These are phyloP conservation scores for Selene dorsalis DNA, from an alignment of 2,797 vertebrate genomes.

Conservation along the genomic window DNA sequence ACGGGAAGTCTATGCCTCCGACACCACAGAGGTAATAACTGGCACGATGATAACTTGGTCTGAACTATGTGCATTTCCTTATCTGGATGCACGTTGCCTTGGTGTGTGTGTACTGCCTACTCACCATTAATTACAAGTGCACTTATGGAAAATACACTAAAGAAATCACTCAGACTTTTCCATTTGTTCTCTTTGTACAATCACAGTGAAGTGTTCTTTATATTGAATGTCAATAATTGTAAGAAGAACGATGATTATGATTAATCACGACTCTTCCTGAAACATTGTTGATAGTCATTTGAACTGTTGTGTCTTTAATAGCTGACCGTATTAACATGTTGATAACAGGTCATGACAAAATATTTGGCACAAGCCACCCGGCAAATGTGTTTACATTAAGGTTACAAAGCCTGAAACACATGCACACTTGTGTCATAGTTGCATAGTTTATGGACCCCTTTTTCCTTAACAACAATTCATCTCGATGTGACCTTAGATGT, in stretches of 20 bases:
- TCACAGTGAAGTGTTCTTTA: slow-evolving; percentile 42
- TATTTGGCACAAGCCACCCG: slow-evolving; percentile 34
- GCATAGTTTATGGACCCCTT: slow-evolving; percentile 33
- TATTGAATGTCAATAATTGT: slow-evolving; percentile 41
- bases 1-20: slow-evolving; percentile 12
- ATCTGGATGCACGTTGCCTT: slow-evolving; percentile 52
- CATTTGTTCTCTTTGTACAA: slow-evolving; percentile 38
- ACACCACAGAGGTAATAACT: slow-evolving; percentile 63
- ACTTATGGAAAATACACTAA: slow-evolving; percentile 32
- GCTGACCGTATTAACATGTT: slow-evolving; percentile 18
- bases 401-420: slow-evolving; percentile 23
- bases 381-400: slow-evolving; percentile 17
- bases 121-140: slow-evolving; percentile 57
- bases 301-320: slow-evolving; percentile 33
- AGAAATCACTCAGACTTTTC: slow-evolving; percentile 28
- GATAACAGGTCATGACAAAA: slow-evolving; percentile 45
- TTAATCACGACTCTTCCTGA: slow-evolving; percentile 41
- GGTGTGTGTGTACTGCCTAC: slow-evolving; percentile 9
- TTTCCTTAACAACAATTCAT: slow-evolving; percentile 39
- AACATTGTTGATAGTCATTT: slow-evolving; percentile 43
- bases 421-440: slow-evolving; percentile 36
- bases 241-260: slow-evolving; percentile 40
- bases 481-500: slow-evolving; percentile 50
- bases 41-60: slow-evolving; percentile 54
- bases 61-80: slow-evolving; percentile 55